phyloP scores from a whole-genome alignment of 2,797 vertebrate species.

The Novumbra hubbsi region DNA sequence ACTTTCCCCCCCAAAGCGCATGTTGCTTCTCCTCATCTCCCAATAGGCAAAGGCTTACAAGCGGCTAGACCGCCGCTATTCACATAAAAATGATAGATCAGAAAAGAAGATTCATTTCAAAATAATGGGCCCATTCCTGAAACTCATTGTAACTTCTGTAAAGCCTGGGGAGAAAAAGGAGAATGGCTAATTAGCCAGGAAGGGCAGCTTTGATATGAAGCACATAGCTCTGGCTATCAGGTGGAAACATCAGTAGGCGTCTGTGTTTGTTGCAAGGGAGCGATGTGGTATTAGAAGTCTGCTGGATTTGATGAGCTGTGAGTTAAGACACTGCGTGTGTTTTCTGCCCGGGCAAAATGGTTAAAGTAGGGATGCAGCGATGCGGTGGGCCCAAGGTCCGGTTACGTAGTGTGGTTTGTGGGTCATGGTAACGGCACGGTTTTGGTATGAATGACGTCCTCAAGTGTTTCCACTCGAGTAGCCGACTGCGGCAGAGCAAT shows the following conservation, averaged over 20 bases:
- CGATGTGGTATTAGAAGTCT: conserved; percentile 6
- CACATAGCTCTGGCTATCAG: conserved; percentile 60
- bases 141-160: conserved; percentile 65
- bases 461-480: no score
- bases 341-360: no score
- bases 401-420: no score
- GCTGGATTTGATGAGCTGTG: no score
- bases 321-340: no score
- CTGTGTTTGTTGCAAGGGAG: not conserved
- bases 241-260: conserved; percentile 30
- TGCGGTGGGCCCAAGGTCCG: no score
- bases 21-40: conserved; percentile 61
- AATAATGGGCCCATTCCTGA: conserved; percentile 47
- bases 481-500: no score
- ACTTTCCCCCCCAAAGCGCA: conserved; percentile 42
- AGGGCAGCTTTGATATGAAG: conserved; percentile 71
- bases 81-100: conserved; percentile 52
- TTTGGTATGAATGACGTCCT: no score
- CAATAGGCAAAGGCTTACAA: conserved; percentile 47
- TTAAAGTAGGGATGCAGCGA: no score
- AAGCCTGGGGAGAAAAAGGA: conserved; percentile 59
- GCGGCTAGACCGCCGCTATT: conserved; percentile 19
- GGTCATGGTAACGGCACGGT: no score
- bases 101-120: conserved; percentile 65
- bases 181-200: conserved; percentile 68